Evolutionary conservation across 2,113 vertebrate genomes (phyloP).

Genomic region (Centropristis striata): DNA sequence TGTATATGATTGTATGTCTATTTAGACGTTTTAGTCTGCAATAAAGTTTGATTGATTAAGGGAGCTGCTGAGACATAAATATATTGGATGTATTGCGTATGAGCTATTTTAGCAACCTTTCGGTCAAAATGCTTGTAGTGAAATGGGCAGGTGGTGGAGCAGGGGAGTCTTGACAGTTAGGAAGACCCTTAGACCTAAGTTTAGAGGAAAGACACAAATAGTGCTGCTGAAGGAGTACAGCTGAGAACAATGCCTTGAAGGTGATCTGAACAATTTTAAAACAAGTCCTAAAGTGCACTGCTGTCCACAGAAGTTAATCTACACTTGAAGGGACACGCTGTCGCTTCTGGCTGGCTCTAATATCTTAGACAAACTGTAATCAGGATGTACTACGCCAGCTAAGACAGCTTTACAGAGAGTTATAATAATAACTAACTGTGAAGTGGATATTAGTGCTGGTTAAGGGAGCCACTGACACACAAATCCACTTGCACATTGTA

Average conservation of each 20-base stretch:
- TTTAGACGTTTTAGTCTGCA: too few relatives aligned
- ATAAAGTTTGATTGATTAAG: too few relatives aligned
- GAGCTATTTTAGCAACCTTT: neutral
- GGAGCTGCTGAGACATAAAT: too few relatives aligned
- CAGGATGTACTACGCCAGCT: neutral
- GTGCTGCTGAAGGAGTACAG: neutral
- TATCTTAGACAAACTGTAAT: neutral
- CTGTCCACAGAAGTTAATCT: neutral
- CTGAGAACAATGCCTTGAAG: neutral
- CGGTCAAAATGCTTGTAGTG: neutral
- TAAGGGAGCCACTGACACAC: neutral
- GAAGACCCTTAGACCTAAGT: neutral
- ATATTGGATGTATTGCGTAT: neutral
- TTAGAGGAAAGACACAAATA: slow-evolving; percentile 13
- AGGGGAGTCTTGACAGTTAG: neutral
- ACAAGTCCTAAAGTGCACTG: neutral
- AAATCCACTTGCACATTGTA: neutral
- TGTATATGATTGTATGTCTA: too few relatives aligned
- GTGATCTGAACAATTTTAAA: slow-evolving; percentile 16
- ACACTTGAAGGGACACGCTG: neutral
- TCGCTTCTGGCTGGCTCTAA: neutral
- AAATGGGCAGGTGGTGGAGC: neutral
- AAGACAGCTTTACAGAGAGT: neutral
- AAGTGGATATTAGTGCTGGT: slow-evolving; percentile 2
- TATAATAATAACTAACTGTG: slow-evolving; percentile 1